phyloP scores from a whole-genome alignment of 2,797 vertebrate genomes.

The Clarias fuscus region DNA sequence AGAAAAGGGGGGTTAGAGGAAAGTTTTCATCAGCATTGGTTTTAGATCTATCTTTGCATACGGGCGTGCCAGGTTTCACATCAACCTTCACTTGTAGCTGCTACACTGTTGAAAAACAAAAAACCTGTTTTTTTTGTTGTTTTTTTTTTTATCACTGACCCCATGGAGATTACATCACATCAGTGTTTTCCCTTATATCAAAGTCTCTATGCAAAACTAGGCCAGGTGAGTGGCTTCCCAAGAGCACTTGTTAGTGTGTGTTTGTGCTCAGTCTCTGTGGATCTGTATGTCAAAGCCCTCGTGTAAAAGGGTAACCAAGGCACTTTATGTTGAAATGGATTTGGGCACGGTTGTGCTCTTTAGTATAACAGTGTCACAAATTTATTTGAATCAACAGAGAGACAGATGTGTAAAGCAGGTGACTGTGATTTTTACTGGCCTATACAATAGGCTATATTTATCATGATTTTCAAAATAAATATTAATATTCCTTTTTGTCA shows the following conservation, averaged over 20 bases:
- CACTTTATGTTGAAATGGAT: conserved; percentile 7
- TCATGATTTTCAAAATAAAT: background rate
- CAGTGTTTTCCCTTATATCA: background rate
- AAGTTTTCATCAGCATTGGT: background rate
- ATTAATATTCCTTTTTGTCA: background rate
- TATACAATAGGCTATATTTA: background rate
- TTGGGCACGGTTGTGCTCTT: conserved; percentile 18
- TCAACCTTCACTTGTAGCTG: background rate
- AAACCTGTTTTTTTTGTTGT: too few relatives aligned
- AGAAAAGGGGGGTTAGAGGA: background rate
- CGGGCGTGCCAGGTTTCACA: conserved; percentile 25
- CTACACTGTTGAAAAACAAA: conserved; percentile 3
- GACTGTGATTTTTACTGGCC: background rate
- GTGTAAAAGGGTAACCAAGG: conserved; percentile 2
- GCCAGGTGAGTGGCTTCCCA: conserved; percentile 32
- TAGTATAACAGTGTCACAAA: background rate
- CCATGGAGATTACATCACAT: background rate
- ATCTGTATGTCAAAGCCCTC: conserved; percentile 1
- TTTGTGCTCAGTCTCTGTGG: conserved; percentile 9
- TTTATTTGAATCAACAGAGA: background rate
- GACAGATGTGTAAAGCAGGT: background rate
- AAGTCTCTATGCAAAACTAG: background rate
- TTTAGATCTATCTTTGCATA: background rate
- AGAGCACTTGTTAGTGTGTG: conserved; percentile 34
- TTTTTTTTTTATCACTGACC: background rate